Evolutionary conservation across 2,113 vertebrate genomes (phyloP).

Genomic region (Ochotona princeps): DNA sequence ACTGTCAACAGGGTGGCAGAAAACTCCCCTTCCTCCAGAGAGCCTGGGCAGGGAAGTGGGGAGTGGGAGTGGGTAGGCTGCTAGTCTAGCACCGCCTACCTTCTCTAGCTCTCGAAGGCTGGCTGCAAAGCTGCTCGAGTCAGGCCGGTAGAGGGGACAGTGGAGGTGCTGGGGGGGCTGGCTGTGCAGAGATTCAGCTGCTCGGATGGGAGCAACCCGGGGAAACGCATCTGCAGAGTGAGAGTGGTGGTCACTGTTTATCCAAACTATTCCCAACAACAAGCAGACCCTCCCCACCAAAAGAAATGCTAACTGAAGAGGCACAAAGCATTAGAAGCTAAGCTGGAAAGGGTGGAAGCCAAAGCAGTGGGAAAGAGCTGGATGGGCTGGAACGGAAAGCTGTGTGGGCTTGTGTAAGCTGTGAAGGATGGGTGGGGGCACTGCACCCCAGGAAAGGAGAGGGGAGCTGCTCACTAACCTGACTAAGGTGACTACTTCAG

Average conservation of each 20-base stretch:
- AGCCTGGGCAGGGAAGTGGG: not conserved
- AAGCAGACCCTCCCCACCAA: constrained; percentile 23
- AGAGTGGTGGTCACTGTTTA: not conserved
- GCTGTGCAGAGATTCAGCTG: constrained; percentile 78
- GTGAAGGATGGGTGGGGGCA: constrained; percentile 68
- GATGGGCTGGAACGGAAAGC: constrained; percentile 68
- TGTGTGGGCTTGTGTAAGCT: constrained; percentile 71
- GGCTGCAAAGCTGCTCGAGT: constrained; percentile 95
- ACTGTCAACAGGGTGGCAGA: not conserved
- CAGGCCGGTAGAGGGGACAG: constrained; percentile 91
- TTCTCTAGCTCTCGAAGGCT: constrained; percentile 96
- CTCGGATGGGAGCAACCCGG: constrained; percentile 88
- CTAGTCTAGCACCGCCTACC: constrained; percentile 80
- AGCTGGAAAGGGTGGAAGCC: constrained; percentile 71
- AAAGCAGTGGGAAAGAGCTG: constrained; percentile 72
- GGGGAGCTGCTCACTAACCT: constrained; percentile 60
- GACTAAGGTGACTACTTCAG: constrained; percentile 72
- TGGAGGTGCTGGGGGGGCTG: constrained; percentile 87
- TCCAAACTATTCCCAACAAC: not conserved
- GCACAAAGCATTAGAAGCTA: constrained; percentile 75
- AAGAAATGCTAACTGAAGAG: constrained; percentile 78
- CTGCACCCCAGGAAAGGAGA: constrained; percentile 40
- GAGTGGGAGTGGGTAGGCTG: not conserved
- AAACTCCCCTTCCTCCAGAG: constrained; percentile 29
- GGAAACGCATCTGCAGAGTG: constrained; percentile 91